phyloP scores from a whole-genome alignment of 1,140 invertebrate species.

The Drosophila miranda region DNA sequence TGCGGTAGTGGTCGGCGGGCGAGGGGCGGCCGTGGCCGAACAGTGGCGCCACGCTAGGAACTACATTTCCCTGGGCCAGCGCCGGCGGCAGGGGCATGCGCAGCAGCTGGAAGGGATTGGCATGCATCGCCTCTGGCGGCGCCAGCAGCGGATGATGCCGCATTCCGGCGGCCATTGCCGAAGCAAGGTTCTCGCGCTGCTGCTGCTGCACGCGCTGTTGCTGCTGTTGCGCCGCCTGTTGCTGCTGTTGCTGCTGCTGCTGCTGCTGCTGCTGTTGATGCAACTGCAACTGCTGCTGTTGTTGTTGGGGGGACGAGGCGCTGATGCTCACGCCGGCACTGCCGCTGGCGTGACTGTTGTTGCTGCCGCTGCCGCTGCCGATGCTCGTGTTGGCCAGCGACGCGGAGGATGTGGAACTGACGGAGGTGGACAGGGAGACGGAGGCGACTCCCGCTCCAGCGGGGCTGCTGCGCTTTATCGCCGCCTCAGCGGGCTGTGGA shows the following conservation, averaged over 20 bases:
- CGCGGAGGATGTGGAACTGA: slow-evolving; percentile 19
- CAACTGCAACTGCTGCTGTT: slow-evolving; percentile 42
- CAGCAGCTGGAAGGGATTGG: slow-evolving; percentile 87
- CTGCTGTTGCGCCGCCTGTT: slow-evolving; percentile 70
- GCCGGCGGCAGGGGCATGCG: slow-evolving; percentile 86
- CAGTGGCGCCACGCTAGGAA: slow-evolving; percentile 86
- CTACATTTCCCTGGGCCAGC: slow-evolving; percentile 85
- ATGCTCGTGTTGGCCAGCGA: slow-evolving; percentile 52
- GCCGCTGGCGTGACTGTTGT: slow-evolving; percentile 14
- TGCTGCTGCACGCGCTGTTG: slow-evolving; percentile 81
- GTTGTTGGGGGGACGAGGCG: slow-evolving; percentile 80
- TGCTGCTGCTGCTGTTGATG: slow-evolving; percentile 74
- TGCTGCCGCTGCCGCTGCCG: slow-evolving; percentile 27
- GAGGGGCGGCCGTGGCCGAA: slow-evolving; percentile 88
- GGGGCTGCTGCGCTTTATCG: slow-evolving; percentile 53
- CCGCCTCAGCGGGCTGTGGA: slow-evolving; percentile 32
- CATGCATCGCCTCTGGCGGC: slow-evolving; percentile 86
- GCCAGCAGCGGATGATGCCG: slow-evolving; percentile 86
- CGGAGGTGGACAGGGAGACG: slow-evolving; percentile 28
- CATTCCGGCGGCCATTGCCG: slow-evolving; percentile 84
- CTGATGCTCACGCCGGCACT: slow-evolving; percentile 59
- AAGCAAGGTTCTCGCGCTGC: slow-evolving; percentile 83
- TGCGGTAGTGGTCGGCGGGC: slow-evolving; percentile 88
- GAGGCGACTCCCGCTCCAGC: slow-evolving; percentile 9
- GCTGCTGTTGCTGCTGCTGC: slow-evolving; percentile 46